A percentile compares a stretch with the other conserved stretches of the same genome.
Conservation (phyloP, 1,140 invertebrate species). For the Metaphire vulgaris region DNA sequence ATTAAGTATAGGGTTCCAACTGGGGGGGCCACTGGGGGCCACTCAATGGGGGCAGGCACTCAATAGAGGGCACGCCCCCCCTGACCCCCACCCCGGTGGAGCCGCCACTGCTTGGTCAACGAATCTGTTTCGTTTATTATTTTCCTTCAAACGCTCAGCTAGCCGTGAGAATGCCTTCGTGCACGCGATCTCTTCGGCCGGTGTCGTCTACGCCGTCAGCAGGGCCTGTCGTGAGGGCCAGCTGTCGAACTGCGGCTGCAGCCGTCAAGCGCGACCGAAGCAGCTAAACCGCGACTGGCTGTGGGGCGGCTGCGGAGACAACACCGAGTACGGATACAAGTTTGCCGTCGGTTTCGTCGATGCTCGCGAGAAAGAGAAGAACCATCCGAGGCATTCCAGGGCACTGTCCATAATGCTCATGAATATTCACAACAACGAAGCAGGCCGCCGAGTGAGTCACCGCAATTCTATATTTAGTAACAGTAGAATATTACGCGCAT, state of each 20-base stretch:
- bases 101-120: no score
- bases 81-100: no score
- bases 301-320: conserved; percentile 90
- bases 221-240: conserved; percentile 81
- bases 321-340: conserved; percentile 82
- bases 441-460: conserved; percentile 44
- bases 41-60: no score
- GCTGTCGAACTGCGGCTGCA: conserved; percentile 80
- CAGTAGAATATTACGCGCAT: no score
- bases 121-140: conserved; percentile 35
- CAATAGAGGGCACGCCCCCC: no score
- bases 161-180: conserved; percentile 84
- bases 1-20: no score
- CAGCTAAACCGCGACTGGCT: conserved; percentile 81
- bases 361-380: conserved; percentile 27
- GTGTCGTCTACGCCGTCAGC: conserved; percentile 76
- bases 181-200: conserved; percentile 78
- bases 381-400: conserved; percentile 26
- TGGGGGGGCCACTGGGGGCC: no score
- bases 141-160: no score
- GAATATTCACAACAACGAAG: conserved; percentile 50
- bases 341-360: conserved; percentile 30
- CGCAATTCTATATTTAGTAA: conserved; percentile 5
- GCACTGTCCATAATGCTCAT: conserved; percentile 32
- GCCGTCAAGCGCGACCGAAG: conserved; percentile 66